Conservation (phyloP, 2,113 vertebrate genomes). For the Casuarius casuarius region DNA sequence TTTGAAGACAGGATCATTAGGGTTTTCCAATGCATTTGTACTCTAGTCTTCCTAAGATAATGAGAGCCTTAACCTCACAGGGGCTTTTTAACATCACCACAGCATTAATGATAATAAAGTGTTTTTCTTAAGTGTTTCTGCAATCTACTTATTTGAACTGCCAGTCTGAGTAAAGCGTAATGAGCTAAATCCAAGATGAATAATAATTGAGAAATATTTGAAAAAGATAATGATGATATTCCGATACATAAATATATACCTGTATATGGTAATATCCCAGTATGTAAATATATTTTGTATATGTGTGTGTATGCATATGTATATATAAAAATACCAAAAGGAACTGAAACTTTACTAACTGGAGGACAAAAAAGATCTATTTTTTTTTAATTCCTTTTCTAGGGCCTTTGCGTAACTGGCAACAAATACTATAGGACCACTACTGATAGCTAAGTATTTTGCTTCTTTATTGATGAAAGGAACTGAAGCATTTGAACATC, state of each 20-base stretch:
- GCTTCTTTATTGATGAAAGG: conserved; percentile 73
- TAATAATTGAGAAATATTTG: not conserved
- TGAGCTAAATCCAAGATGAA: not conserved
- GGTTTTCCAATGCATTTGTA: not conserved
- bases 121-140: not conserved
- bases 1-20: not conserved
- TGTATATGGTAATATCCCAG: not conserved
- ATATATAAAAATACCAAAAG: not conserved
- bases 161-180: not conserved
- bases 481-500: conserved; percentile 66
- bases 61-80: not conserved
- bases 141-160: not conserved
- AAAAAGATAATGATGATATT: not conserved
- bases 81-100: not conserved
- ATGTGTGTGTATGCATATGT: not conserved
- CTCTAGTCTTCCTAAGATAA: not conserved
- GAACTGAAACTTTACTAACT: not conserved
- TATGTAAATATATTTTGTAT: not conserved
- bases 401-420: conserved; percentile 70
- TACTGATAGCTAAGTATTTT: conserved; percentile 79
- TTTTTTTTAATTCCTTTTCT: not conserved
- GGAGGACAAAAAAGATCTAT: not conserved
- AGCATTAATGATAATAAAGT: not conserved
- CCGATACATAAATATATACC: too few relatives aligned
- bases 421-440: conserved; percentile 70